Evolutionary conservation across 1,140 invertebrate genomes (phyloP).

Genomic region (Drosophila lowei): DNA sequence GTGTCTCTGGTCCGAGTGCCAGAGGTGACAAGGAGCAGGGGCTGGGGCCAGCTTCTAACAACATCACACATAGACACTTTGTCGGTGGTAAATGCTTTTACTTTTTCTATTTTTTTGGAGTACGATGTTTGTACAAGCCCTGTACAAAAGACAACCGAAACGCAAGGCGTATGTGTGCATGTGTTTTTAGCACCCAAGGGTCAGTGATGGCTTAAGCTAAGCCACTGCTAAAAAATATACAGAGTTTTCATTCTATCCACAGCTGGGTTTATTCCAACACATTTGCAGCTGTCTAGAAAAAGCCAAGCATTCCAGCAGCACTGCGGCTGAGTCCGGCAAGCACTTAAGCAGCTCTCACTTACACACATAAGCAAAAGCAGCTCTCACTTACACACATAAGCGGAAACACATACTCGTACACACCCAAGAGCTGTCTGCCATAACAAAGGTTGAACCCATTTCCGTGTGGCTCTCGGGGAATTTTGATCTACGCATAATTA

Average conservation of each 20-base stretch:
- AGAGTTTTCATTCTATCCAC: too few relatives aligned
- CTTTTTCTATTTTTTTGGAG: slow-evolving; percentile 17
- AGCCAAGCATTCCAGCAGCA: slow-evolving; percentile 4
- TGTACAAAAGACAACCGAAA: slow-evolving; percentile 31
- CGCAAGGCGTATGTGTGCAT: slow-evolving; percentile 8
- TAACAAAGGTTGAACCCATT: slow-evolving; percentile 30
- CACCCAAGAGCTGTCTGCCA: slow-evolving; percentile 10
- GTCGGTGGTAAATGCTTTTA: slow-evolving; percentile 49
- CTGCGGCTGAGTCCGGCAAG: slow-evolving; percentile 18
- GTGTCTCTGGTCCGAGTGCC: slow-evolving; percentile 16
- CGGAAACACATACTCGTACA: background rate
- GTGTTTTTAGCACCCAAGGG: slow-evolving; percentile 11
- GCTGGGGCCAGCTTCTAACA: slow-evolving; percentile 35
- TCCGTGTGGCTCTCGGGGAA: slow-evolving; percentile 19
- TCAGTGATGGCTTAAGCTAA: slow-evolving; percentile 9
- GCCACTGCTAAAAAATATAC: background rate
- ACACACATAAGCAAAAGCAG: slow-evolving; percentile 16
- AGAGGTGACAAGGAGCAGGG: slow-evolving; percentile 26
- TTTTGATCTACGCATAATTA: slow-evolving; percentile 65
- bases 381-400: slow-evolving; percentile 1
- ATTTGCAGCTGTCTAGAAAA: slow-evolving; percentile 11
- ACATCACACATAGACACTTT: slow-evolving; percentile 55
- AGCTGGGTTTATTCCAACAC: background rate
- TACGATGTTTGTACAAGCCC: slow-evolving; percentile 13
- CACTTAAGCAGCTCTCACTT: slow-evolving; percentile 35